Conservation (phyloP, 2,113 vertebrate species). For the Cromileptes altivelis region DNA sequence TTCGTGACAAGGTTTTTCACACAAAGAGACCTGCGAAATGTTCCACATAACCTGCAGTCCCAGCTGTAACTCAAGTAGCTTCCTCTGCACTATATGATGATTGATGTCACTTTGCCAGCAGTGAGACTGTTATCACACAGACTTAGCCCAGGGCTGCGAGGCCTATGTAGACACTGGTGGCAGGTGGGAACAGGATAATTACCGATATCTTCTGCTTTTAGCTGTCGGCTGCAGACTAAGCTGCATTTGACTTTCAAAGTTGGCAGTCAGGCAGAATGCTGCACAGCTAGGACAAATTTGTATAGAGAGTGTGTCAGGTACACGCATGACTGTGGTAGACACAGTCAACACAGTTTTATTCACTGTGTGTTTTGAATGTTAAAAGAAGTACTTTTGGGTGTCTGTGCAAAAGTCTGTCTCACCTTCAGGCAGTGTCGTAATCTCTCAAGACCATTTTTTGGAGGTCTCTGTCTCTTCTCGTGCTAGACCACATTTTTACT, state of each 20-base stretch:
- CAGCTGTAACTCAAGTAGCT: slow-evolving; percentile 16
- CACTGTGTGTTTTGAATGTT: not conserved
- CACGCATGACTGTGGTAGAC: not conserved
- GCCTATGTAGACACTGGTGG: slow-evolving; percentile 34
- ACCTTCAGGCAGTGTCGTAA: not conserved
- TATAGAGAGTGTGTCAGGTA: fast-evolving
- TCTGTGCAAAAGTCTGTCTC: not conserved
- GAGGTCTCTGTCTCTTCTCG: no score
- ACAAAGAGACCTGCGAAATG: not conserved
- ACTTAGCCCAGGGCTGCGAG: slow-evolving; percentile 31
- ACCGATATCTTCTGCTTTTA: slow-evolving; percentile 62
- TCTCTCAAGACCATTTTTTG: no score
- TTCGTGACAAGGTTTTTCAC: not conserved
- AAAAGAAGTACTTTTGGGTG: not conserved
- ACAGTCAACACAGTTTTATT: not conserved
- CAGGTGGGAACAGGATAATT: slow-evolving; percentile 68
- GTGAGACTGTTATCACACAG: slow-evolving; percentile 61
- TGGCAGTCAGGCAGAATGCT: slow-evolving; percentile 12
- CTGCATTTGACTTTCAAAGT: slow-evolving; percentile 60
- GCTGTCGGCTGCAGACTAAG: slow-evolving; percentile 55
- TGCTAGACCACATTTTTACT: no score
- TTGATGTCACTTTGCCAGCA: slow-evolving; percentile 59
- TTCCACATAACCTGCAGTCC: slow-evolving; percentile 6
- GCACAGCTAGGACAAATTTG: slow-evolving; percentile 41
- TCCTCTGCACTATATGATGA: slow-evolving; percentile 31